Percentiles rank a stretch among this genome's conserved stretches.
These are phyloP conservation scores for Halictus quadricinctus DNA, from an alignment of 2,888 invertebrate genomes.

Conservation along the genomic window DNA sequence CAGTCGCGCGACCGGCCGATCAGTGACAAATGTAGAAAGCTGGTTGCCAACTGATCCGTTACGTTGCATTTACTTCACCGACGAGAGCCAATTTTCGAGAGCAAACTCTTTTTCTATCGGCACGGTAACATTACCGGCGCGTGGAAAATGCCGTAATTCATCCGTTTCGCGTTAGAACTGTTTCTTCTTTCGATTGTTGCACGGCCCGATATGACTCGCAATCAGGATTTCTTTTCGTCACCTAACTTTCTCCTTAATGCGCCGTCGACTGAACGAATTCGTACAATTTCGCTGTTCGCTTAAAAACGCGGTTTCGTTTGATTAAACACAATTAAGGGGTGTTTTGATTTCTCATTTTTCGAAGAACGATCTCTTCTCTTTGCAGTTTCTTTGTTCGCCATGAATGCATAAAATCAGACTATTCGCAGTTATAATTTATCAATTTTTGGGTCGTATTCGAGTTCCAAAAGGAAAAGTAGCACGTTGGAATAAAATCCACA, in stretches of 20 bases:
- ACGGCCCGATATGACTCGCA: not conserved
- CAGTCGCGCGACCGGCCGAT: constrained; percentile 1
- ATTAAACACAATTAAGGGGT: not conserved
- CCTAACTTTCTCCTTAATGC: constrained; percentile 41
- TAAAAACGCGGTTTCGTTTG: not conserved
- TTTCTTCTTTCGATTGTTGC: constrained; percentile 19
- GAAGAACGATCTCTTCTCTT: too few species aligned
- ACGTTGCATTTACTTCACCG: constrained; percentile 31
- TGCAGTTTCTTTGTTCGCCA: too few species aligned
- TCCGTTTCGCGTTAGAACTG: not conserved
- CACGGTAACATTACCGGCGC: not conserved
- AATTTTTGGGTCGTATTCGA: not conserved
- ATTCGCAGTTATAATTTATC: not conserved
- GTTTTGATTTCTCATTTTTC: too few species aligned
- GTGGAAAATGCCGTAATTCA: not conserved
- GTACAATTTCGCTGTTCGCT: not conserved
- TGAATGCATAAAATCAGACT: too few species aligned
- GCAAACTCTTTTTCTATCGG: not conserved
- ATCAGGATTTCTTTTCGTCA: constrained; percentile 14
- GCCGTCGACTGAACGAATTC: not conserved
- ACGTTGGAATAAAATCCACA: not conserved
- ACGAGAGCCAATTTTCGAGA: not conserved
- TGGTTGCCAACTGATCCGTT: constrained; percentile 51
- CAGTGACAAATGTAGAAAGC: constrained; percentile 61
- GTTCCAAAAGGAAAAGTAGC: not conserved